Base-by-base conservation (phyloP, 2,113 vertebrate genomes). In the Boleophthalmus pectinirostris region DNA sequence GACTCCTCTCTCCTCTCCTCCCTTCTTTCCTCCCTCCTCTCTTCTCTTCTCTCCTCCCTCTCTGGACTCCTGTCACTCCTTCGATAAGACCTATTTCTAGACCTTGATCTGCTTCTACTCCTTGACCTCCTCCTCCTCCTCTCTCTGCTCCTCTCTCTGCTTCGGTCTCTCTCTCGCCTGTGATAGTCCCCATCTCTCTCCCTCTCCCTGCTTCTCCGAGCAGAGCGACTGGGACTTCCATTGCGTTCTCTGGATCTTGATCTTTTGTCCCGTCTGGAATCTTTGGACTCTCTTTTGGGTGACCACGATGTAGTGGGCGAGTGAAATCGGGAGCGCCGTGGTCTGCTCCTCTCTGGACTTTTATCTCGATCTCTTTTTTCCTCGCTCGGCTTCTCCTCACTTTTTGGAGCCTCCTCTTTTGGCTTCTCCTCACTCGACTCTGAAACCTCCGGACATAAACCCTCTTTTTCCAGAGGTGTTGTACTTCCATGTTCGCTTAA, bases 271-370 rank as follows among this genome's bases (percentile, higher is more conserved):
- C 73, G 90, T 38, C 63, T 58, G 13, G 87, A 66, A 1, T 97
- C 95, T 68, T 84, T 58, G 14, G 86, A 64, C 2, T 97, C 95
- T 68, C 84, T 92, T 89, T 94, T 94, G 14, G 96, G 95, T 24
- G 96, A 98, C 97, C 97, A 99, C 51, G 95, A 97, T 70, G 95
- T 96, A 0, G 96, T 94, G 1, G 98, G 93, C 7, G 98, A 98
- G 82, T 99, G 98, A 89, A 99, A 99, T 65, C 98, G 94, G 74
- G 98, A 98, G 70, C 90, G 95, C 21, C 93, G 80, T 61, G 87
- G 89, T 25, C 77, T 93, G 24, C 78, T 91, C 67, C 82, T 88
- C 68, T 93, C 93, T 57, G 70, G 73, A 66, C 70, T 89, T 38
- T 38, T 63, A 1, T 88, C 84, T 51, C 73, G 60, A 23, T 87